phyloP scores from a whole-genome alignment of 2,797 vertebrate species.

The Selene dorsalis region DNA sequence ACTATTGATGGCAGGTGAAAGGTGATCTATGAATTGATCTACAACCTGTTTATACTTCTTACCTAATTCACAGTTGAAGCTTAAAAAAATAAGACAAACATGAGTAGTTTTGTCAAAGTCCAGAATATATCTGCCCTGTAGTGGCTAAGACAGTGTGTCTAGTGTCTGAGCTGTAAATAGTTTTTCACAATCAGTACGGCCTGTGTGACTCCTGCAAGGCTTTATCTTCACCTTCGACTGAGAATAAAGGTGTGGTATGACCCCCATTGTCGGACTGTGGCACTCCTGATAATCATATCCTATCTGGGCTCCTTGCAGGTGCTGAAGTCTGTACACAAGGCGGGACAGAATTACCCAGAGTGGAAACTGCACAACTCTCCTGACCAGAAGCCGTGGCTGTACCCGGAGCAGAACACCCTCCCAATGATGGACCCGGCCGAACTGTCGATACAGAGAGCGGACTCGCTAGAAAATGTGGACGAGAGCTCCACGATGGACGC shows the following conservation, averaged over 20 bases:
- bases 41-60: no score
- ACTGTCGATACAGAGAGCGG: conserved; percentile 82
- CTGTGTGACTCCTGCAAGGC: not conserved
- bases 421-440: conserved; percentile 79
- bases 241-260: conserved; percentile 45
- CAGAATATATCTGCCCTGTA: not conserved
- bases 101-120: no score
- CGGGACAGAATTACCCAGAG: conserved; percentile 79
- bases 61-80: no score
- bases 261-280: not conserved
- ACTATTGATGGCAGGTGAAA: not conserved
- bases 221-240: conserved; percentile 47
- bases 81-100: not conserved
- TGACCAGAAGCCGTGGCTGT: conserved; percentile 83
- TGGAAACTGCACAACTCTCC: conserved; percentile 85
- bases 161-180: not conserved
- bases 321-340: conserved; percentile 83
- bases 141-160: no score
- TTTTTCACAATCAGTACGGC: not conserved
- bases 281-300: conserved; percentile 13
- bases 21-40: not conserved
- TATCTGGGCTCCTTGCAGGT: conserved; percentile 74
- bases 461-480: conserved; percentile 85
- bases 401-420: conserved; percentile 84
- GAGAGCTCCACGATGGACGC: conserved; percentile 74